Evolutionary conservation across 2,888 invertebrate genomes (phyloP).

Genomic region (Schizotus pectinicornis): DNA sequence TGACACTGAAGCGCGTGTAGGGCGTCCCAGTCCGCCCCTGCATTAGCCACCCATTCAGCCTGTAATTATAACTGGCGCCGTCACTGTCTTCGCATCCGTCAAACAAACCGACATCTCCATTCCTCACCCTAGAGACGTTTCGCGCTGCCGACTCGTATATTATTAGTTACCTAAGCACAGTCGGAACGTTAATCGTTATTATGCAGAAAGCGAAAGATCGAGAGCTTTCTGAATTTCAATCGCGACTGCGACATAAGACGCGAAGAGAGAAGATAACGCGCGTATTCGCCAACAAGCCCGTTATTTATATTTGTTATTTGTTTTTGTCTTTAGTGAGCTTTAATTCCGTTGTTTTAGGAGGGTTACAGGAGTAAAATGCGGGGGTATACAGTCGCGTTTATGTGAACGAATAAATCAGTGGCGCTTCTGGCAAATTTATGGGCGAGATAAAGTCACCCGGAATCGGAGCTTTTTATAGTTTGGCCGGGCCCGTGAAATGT

Average conservation of each 20-base stretch:
- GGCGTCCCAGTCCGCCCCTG: conserved; percentile 48
- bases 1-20: conserved; percentile 42
- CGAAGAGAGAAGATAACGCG: conserved; percentile 12
- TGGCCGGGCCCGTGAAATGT: conserved; percentile 58
- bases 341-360: conserved; percentile 11
- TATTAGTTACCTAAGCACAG: too few relatives aligned
- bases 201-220: too few relatives aligned
- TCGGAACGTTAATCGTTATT: too few relatives aligned
- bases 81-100: conserved; percentile 8
- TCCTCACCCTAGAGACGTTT: too few relatives aligned
- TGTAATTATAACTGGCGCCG: conserved; percentile 49
- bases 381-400: conserved; percentile 52
- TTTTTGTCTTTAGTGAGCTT: conserved; percentile 25
- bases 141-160: too few relatives aligned
- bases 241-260: too few relatives aligned
- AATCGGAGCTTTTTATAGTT: conserved; percentile 60
- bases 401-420: conserved; percentile 61
- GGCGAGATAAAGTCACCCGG: conserved; percentile 60
- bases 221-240: too few relatives aligned
- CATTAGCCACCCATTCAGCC: conserved; percentile 43
- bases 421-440: conserved; percentile 61
- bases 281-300: conserved; percentile 21
- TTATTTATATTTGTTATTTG: conserved; percentile 22
- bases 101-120: too few relatives aligned
- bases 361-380: conserved; percentile 22